Conservation (phyloP, 1,140 invertebrate genomes). For the Steinernema khuongi region DNA sequence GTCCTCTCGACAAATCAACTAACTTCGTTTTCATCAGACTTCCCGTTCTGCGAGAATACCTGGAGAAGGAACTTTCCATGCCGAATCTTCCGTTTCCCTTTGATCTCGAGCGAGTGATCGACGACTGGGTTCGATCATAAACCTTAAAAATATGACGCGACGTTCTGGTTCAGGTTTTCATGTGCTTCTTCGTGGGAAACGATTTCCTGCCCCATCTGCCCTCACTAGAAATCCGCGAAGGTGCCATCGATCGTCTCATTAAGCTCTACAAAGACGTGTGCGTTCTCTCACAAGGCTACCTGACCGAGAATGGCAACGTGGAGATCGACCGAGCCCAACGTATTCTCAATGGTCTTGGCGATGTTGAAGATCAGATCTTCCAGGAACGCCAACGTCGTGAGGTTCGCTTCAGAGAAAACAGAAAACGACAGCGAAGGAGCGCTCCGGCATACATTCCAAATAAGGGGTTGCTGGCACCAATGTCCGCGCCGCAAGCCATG, state of each 20-base stretch:
- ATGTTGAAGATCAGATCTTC: constrained; percentile 95
- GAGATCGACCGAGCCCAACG: constrained; percentile 84
- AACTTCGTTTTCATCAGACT: constrained; percentile 68
- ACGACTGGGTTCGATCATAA: constrained; percentile 79
- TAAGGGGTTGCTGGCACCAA: constrained; percentile 21
- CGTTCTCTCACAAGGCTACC: constrained; percentile 64
- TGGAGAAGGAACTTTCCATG: constrained; percentile 84
- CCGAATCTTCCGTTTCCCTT: constrained; percentile 80
- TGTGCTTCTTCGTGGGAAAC: constrained; percentile 99
- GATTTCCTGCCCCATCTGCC: constrained; percentile 98
- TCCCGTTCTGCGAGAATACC: constrained; percentile 86
- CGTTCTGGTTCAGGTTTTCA: constrained; percentile 81
- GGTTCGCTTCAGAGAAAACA: constrained; percentile 68
- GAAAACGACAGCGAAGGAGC: constrained; percentile 36
- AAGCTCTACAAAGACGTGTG: constrained; percentile 82
- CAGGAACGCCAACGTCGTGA: constrained; percentile 79
- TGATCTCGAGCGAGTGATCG: constrained; percentile 73
- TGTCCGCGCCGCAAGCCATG: constrained; percentile 16
- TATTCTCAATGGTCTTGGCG: constrained; percentile 78
- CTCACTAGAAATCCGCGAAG: constrained; percentile 93
- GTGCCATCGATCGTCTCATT: constrained; percentile 89
- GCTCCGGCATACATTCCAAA: constrained; percentile 30
- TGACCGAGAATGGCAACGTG: constrained; percentile 88
- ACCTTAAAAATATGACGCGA: background rate
- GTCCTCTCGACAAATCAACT: constrained; percentile 52